Evolutionary conservation across 2,113 vertebrate genomes (phyloP).

Genomic region (Salvelinus namaycush): DNA sequence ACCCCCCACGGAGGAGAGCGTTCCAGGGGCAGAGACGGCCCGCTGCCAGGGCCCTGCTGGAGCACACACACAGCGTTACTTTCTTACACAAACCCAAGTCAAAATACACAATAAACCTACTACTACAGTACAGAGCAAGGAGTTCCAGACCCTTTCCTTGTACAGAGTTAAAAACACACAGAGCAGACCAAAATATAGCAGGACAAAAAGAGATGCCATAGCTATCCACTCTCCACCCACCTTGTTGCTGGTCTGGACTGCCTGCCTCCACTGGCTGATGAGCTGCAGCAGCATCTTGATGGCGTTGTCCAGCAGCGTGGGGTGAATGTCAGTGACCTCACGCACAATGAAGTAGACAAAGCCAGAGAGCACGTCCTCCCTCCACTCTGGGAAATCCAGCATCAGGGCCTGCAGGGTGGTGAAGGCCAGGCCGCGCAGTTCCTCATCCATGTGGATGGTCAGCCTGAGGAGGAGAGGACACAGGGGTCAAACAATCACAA

Average conservation of each 20-base stretch:
- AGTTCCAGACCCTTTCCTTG: not conserved
- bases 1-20: constrained; percentile 80
- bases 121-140: too few species aligned
- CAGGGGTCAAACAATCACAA: not conserved
- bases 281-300: constrained; percentile 98
- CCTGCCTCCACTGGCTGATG: constrained; percentile 96
- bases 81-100: not conserved
- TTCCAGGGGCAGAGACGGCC: constrained; percentile 84
- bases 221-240: constrained; percentile 63
- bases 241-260: constrained; percentile 90
- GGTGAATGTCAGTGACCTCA: constrained; percentile 95
- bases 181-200: too few species aligned
- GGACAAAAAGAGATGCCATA: not conserved
- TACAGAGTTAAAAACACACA: not conserved
- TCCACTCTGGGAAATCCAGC: constrained; percentile 97
- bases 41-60: constrained; percentile 76
- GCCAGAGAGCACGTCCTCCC: constrained; percentile 95
- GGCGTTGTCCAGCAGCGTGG: constrained; percentile 93
- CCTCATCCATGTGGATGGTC: constrained; percentile 99
- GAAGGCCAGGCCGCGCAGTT: constrained; percentile 94
- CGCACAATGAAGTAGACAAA: constrained; percentile 96
- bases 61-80: constrained; percentile 10
- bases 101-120: not conserved
- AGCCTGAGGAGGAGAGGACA: constrained; percentile 71
- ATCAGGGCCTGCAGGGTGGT: constrained; percentile 96